Conservation (phyloP, 2,797 vertebrate species). For the Cephalopachus bancanus region DNA sequence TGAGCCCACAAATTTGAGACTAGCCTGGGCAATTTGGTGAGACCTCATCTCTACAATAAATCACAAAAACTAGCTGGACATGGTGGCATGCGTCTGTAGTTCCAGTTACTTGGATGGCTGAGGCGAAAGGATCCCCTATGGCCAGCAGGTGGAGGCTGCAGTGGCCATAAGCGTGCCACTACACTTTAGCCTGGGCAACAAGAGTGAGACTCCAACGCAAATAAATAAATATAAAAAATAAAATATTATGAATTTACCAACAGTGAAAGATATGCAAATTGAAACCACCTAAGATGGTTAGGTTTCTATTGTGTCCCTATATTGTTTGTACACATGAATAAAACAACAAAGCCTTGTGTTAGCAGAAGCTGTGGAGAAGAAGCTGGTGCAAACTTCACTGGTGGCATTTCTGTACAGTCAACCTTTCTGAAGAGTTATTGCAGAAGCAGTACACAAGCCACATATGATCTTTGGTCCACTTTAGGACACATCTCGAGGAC, state of each 20-base stretch:
- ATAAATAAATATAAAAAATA: background rate
- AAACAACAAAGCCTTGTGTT: conserved; percentile 26
- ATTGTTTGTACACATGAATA: background rate
- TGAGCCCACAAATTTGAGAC: too few relatives aligned
- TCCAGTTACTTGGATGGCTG: too few relatives aligned
- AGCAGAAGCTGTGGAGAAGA: background rate
- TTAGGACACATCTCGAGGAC: conserved; percentile 23
- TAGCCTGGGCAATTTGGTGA: too few relatives aligned
- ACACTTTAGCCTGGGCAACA: too few relatives aligned
- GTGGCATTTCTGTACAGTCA: background rate
- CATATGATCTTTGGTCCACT: background rate
- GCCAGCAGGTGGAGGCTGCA: too few relatives aligned
- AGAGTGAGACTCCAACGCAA: too few relatives aligned
- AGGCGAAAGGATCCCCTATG: too few relatives aligned
- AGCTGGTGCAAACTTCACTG: background rate
- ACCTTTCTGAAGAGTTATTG: background rate
- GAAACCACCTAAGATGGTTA: background rate
- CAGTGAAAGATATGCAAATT: conserved; percentile 21
- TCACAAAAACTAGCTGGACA: too few relatives aligned
- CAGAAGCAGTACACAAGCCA: background rate
- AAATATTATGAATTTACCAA: background rate
- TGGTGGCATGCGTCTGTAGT: too few relatives aligned
- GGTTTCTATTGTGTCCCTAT: background rate
- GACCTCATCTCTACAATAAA: too few relatives aligned
- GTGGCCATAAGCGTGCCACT: too few relatives aligned